Base-by-base conservation (phyloP, 2,797 vertebrate species). In the Gymnocypris eckloni region DNA sequence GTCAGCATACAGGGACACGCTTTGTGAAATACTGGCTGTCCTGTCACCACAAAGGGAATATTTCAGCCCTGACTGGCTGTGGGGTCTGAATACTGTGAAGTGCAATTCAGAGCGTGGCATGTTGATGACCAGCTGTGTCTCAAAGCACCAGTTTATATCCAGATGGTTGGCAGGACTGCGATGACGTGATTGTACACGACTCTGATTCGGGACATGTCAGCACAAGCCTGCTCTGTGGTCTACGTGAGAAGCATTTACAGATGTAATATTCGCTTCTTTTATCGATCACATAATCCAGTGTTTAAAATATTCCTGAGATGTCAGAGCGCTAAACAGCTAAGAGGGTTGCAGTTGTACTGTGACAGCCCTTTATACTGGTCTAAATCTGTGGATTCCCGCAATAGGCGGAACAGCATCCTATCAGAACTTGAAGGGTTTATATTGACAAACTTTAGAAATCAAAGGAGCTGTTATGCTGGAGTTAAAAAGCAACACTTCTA, bases 121-220 rank as follows among this genome's bases (percentile, higher is more conserved):
- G 88, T n/a, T 52, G 52, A 64, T 43, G 28, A 78, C 43, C 83
- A 79, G 77, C 84, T 69, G 81, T 61, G 86, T 50, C 83, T 89
- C 66, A 86, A 86, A 82, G 78, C 22, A 16, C 13, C 70, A n/a
- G 66, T 82, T 76, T 41, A 48, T 50, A 71, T 80, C 84, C 78
- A 84, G 56, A 83, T 81, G 85, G 43, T 45, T 82, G 61, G 67
- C 43, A 76, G 76, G 82, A 81, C 39, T 37, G 56, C 6, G 45
- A 15, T 82, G 81, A 52, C 52, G 69, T 50, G 78, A 72, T 54
- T 15, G 66, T 16, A 41, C 45, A 48, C 28, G 37, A 71, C 77
- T 69, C 50, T 11, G 84, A 77, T 87, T 86, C 33, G 73, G 75
- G 84, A 86, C 87, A 80, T 89, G 87, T 82, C 80, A 33, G 54